Conservation (phyloP, 2,888 invertebrate species). For the Fragum fragum region DNA sequence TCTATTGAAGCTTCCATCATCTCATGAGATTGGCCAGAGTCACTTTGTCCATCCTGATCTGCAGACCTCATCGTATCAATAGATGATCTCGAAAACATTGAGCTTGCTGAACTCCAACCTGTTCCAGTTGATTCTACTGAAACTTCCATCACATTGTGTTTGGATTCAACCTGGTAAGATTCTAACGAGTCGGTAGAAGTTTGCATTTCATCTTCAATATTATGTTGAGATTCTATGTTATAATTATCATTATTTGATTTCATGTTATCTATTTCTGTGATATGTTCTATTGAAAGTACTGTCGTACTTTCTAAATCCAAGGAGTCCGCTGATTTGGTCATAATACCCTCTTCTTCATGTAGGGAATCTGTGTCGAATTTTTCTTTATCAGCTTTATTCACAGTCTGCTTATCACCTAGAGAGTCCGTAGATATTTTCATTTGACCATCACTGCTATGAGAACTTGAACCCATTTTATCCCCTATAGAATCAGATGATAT, state of each 20-base stretch:
- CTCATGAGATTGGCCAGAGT: constrained; percentile 76
- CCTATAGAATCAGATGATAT: constrained; percentile 27
- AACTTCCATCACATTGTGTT: constrained; percentile 72
- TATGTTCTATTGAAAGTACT: constrained; percentile 42
- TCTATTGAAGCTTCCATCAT: constrained; percentile 86
- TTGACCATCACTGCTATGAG: constrained; percentile 75
- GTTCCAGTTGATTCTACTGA: constrained; percentile 71
- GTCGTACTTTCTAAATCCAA: constrained; percentile 65
- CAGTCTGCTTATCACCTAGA: constrained; percentile 61
- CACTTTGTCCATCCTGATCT: constrained; percentile 75
- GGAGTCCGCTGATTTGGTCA: constrained; percentile 79
- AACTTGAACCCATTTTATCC: constrained; percentile 51
- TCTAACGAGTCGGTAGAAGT: constrained; percentile 83
- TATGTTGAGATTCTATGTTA: constrained; percentile 74
- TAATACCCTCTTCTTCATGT: constrained; percentile 66
- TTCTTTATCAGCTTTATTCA: constrained; percentile 59
- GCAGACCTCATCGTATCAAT: constrained; percentile 80
- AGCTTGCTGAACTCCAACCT: constrained; percentile 81
- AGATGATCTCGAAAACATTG: constrained; percentile 79
- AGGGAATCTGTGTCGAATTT: constrained; percentile 77
- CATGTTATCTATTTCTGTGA: constrained; percentile 21
- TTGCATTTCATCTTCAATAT: constrained; percentile 72
- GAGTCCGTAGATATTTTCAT: constrained; percentile 84
- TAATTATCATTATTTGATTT: constrained; percentile 53
- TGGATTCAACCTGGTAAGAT: constrained; percentile 68